Evolutionary conservation across 2,797 vertebrate species (phyloP).

Genomic region (Antennarius maculatus): DNA sequence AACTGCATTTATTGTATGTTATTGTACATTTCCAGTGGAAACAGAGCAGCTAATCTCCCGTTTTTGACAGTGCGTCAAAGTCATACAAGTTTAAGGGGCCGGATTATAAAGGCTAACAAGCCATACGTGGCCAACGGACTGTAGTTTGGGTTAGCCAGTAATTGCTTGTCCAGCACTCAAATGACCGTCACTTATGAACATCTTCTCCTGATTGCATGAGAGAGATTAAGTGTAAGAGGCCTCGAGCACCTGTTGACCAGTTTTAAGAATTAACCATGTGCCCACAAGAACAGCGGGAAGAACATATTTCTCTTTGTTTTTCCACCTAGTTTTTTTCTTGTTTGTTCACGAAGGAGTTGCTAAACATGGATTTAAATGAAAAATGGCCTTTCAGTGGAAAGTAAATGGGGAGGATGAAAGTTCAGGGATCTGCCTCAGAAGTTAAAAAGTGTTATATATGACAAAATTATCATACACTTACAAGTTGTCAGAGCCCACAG

Average conservation of each 20-base stretch:
- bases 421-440: too few relatives aligned
- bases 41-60: too few relatives aligned
- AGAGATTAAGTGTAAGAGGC: slow-evolving; percentile 5
- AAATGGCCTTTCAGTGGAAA: background rate
- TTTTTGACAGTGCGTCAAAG: too few relatives aligned
- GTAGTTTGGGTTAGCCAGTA: background rate
- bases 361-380: background rate
- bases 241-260: background rate
- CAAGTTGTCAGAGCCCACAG: background rate
- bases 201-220: slow-evolving; percentile 16
- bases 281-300: background rate
- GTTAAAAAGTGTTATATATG: too few relatives aligned
- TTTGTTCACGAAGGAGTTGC: background rate
- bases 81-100: too few relatives aligned
- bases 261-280: slow-evolving; percentile 10
- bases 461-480: background rate
- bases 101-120: too few relatives aligned
- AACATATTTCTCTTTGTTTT: too few relatives aligned
- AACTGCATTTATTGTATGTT: too few relatives aligned
- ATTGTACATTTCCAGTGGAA: too few relatives aligned
- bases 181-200: slow-evolving; percentile 5
- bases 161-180: slow-evolving; percentile 3
- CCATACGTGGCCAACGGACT: too few relatives aligned
- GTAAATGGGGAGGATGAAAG: background rate
- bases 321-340: background rate